Evolutionary conservation across 2,888 invertebrate genomes (phyloP).

Genomic region (Corbicula japonica): DNA sequence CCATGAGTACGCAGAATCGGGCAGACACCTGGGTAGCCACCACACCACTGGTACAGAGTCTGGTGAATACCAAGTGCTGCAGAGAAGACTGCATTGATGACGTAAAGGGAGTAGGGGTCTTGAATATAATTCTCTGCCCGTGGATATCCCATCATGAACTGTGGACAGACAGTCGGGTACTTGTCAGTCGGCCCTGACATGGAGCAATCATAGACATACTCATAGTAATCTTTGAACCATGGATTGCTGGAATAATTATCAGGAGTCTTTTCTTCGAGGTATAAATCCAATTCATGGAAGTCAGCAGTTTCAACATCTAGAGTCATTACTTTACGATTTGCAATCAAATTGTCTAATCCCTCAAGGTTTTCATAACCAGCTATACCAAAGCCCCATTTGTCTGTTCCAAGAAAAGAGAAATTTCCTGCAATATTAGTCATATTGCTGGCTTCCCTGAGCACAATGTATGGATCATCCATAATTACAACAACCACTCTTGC

Average conservation of each 20-base stretch:
- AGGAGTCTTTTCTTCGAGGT: conserved; percentile 81
- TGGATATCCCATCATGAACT: conserved; percentile 70
- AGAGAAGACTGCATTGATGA: conserved; percentile 84
- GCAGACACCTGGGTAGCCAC: conserved; percentile 70
- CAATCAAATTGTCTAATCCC: conserved; percentile 58
- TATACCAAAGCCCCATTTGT: conserved; percentile 80
- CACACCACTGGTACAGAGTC: conserved; percentile 73
- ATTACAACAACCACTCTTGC: conserved; percentile 79
- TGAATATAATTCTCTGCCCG: conserved; percentile 78
- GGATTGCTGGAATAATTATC: conserved; percentile 83
- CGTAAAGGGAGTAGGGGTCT: conserved; percentile 84
- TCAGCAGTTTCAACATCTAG: conserved; percentile 84
- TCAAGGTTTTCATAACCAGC: conserved; percentile 72
- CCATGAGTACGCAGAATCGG: conserved; percentile 75
- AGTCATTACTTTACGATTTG: conserved; percentile 67
- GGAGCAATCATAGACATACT: conserved; percentile 82
- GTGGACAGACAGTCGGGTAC: conserved; percentile 54
- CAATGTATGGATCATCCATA: conserved; percentile 75
- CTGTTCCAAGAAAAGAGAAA: conserved; percentile 81
- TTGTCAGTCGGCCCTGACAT: conserved; percentile 16
- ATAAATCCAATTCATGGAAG: conserved; percentile 79
- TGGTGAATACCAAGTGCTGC: conserved; percentile 80
- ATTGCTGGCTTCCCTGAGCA: conserved; percentile 75
- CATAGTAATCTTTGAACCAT: conserved; percentile 87
- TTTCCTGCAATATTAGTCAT: conserved; percentile 48